These are phyloP conservation scores for Blastomussa wellsi DNA, from an alignment of 92 coral and sea anemone genomes.

Conservation along the genomic window DNA sequence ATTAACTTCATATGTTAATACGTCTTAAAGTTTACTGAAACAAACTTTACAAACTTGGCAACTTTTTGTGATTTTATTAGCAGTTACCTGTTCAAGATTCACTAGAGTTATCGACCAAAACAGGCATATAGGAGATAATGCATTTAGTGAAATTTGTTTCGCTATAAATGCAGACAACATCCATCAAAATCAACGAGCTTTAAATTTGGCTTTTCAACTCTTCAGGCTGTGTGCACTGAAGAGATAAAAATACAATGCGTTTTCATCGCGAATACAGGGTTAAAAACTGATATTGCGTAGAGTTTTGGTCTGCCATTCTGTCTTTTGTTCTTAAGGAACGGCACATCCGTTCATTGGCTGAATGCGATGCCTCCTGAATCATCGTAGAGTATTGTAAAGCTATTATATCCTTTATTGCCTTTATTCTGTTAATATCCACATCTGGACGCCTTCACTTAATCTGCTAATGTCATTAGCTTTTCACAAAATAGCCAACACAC, in stretches of 20 bases:
- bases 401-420: constrained; percentile 12
- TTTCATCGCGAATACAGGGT: background rate
- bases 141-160: background rate
- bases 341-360: constrained; percentile 16
- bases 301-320: background rate
- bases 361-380: constrained; percentile 8
- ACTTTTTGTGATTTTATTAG: constrained; percentile 11
- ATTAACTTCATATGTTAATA: background rate
- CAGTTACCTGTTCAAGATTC: constrained; percentile 13
- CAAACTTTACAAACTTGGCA: background rate
- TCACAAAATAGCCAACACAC: constrained; percentile 29
- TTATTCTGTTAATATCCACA: constrained; percentile 2
- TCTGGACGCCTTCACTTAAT: constrained; percentile 18
- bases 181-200: background rate
- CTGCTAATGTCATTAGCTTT: constrained; percentile 11
- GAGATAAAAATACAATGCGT: background rate
- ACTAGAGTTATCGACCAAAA: constrained; percentile 12
- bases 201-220: background rate
- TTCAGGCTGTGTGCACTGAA: background rate
- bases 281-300: background rate
- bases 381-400: constrained; percentile 10
- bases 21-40: background rate
- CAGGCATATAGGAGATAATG: background rate
- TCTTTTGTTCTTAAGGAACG: constrained; percentile 10
- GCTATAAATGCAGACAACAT: background rate